A percentile compares a stretch with the other conserved stretches of the same genome.
Conservation (phyloP, 2,113 vertebrate genomes). For the Hyperopisus bebe region DNA sequence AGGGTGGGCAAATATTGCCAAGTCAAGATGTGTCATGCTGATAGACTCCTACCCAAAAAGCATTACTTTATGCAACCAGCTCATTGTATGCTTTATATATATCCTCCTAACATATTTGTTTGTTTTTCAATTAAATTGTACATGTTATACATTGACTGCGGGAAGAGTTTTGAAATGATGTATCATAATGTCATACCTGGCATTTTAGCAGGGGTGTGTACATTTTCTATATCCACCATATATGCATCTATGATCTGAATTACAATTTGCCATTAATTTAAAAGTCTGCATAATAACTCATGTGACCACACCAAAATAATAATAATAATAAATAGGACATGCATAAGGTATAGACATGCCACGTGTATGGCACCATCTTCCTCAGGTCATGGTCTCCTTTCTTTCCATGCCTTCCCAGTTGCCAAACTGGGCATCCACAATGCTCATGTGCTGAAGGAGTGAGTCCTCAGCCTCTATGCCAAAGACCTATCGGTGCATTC, state of each 20-base stretch:
- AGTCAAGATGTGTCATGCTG: too few species aligned
- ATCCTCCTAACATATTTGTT: too few species aligned
- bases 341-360: background rate
- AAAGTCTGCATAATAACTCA: background rate
- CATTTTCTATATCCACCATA: too few species aligned
- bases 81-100: too few species aligned
- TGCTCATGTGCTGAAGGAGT: background rate
- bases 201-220: too few species aligned
- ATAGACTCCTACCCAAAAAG: too few species aligned
- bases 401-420: background rate
- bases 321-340: background rate
- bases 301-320: background rate
- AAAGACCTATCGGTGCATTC: conserved; percentile 29
- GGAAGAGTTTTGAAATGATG: too few species aligned
- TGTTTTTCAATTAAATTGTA: too few species aligned
- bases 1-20: too few species aligned
- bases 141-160: too few species aligned
- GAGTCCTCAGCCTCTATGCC: conserved; percentile 7
- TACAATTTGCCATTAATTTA: background rate
- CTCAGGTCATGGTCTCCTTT: background rate
- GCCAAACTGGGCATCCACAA: background rate
- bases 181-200: too few species aligned
- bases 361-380: background rate
- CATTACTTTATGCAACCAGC: too few species aligned
- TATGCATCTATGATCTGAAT: background rate